Evolutionary conservation across 1,140 invertebrate genomes (phyloP).

Genomic region (Zophobas atratus): DNA sequence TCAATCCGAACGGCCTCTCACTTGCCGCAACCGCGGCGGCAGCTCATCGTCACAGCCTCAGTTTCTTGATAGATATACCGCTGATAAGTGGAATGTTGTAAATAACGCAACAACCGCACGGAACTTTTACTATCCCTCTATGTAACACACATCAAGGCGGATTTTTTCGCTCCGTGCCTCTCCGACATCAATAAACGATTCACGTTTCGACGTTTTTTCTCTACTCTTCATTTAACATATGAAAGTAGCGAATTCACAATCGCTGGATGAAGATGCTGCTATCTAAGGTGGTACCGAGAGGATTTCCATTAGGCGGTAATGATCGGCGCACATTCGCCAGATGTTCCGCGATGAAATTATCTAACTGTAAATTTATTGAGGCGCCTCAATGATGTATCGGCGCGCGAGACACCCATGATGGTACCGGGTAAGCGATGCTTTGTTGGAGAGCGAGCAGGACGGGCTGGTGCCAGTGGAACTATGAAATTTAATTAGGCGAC

Average conservation of each 20-base stretch:
- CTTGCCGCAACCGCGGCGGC: slow-evolving; percentile 31
- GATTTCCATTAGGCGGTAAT: slow-evolving; percentile 35
- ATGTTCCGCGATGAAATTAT: slow-evolving; percentile 44
- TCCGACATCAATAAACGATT: slow-evolving; percentile 10
- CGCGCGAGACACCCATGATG: background rate
- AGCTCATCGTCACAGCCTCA: slow-evolving; percentile 34
- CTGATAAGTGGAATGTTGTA: slow-evolving; percentile 38
- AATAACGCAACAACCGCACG: slow-evolving; percentile 36
- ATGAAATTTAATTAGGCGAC: background rate
- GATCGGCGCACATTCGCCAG: slow-evolving; percentile 41
- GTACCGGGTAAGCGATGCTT: background rate
- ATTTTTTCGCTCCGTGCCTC: slow-evolving; percentile 4
- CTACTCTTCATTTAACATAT: background rate
- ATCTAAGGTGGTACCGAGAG: slow-evolving; percentile 15
- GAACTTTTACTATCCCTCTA: slow-evolving; percentile 34
- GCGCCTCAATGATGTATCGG: slow-evolving; percentile 9
- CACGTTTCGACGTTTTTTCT: slow-evolving; percentile 4
- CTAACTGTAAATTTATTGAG: slow-evolving; percentile 48
- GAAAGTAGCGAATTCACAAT: slow-evolving; percentile 36
- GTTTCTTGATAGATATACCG: slow-evolving; percentile 39
- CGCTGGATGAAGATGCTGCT: slow-evolving; percentile 20
- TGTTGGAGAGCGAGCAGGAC: slow-evolving; percentile 1
- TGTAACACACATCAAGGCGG: slow-evolving; percentile 21
- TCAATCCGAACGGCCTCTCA: slow-evolving; percentile 26
- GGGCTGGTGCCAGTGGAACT: background rate